Percentiles rank a stretch among this genome's conserved stretches.
Evolutionary conservation across 2,888 invertebrate species (phyloP).

Genomic region (Uropetala carovei): DNA sequence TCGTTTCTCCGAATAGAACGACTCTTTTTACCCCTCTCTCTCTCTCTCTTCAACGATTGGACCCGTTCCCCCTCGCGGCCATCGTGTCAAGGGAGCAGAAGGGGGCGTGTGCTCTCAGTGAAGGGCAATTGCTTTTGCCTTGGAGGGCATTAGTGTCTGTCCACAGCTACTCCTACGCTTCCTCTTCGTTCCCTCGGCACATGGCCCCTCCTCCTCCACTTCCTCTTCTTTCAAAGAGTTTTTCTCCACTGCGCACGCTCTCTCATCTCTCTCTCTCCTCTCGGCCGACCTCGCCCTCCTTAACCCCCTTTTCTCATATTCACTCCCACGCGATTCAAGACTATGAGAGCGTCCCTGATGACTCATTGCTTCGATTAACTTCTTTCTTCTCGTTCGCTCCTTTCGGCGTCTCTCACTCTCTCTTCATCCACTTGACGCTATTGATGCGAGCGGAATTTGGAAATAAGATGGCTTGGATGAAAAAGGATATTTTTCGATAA

Average conservation of each 20-base stretch:
- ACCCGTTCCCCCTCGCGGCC: not conserved
- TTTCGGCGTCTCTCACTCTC: not conserved
- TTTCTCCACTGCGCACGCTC: not conserved
- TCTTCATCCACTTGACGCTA: too few relatives aligned
- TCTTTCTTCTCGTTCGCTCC: not conserved
- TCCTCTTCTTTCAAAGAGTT: not conserved
- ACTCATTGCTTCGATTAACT: not conserved
- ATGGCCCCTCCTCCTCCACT: not conserved
- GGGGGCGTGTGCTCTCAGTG: not conserved
- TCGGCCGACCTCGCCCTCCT: not conserved
- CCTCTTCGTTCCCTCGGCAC: too few relatives aligned
- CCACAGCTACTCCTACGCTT: too few relatives aligned
- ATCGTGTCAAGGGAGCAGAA: not conserved
- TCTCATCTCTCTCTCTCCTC: not conserved
- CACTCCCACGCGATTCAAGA: not conserved
- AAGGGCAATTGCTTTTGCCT: constrained; percentile 53
- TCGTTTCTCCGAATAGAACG: too few relatives aligned
- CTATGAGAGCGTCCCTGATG: not conserved
- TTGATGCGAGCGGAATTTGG: too few relatives aligned
- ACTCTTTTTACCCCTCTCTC: not conserved
- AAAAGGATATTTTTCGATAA: too few relatives aligned
- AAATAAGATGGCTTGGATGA: too few relatives aligned
- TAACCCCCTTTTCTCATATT: not conserved
- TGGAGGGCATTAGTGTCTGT: constrained; percentile 27
- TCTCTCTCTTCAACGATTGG: not conserved